Percentiles rank a stretch among this genome's conserved stretches.
These are phyloP conservation scores for Caranx melampygus DNA, from an alignment of 2,113 vertebrate genomes.

Conservation along the genomic window DNA sequence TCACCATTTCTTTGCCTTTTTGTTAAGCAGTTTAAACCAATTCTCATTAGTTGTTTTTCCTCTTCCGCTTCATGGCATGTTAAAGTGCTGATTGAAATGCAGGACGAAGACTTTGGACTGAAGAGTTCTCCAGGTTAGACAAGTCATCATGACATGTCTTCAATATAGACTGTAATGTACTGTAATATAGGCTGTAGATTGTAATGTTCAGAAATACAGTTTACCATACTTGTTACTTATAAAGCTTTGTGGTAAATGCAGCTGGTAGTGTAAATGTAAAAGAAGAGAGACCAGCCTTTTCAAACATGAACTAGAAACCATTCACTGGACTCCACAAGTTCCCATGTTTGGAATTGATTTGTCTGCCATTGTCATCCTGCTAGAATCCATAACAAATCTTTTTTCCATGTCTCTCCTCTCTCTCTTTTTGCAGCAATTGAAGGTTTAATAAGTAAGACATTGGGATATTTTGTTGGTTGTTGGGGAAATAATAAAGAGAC, in stretches of 20 bases:
- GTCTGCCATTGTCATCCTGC: slow-evolving; percentile 67
- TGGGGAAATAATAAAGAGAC: slow-evolving; percentile 35
- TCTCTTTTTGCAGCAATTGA: slow-evolving; percentile 87
- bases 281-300: slow-evolving; percentile 57
- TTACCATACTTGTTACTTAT: not conserved
- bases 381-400: slow-evolving; percentile 79
- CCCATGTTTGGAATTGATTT: slow-evolving; percentile 71
- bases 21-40: slow-evolving; percentile 59
- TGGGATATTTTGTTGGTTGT: slow-evolving; percentile 70
- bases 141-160: slow-evolving; percentile 66
- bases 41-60: slow-evolving; percentile 78
- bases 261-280: slow-evolving; percentile 34
- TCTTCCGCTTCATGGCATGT: slow-evolving; percentile 78
- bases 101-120: slow-evolving; percentile 83
- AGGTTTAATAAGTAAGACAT: slow-evolving; percentile 89
- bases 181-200: not conserved
- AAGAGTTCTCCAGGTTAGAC: slow-evolving; percentile 85
- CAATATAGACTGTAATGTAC: slow-evolving; percentile 36
- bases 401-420: slow-evolving; percentile 80
- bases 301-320: slow-evolving; percentile 64
- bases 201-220: slow-evolving; percentile 36
- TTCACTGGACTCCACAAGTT: slow-evolving; percentile 52
- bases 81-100: slow-evolving; percentile 87
- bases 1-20: slow-evolving; percentile 65
- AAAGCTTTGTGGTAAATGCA: not conserved